Base-by-base conservation (phyloP, 2,888 invertebrate species). In the Drosophila anceps region DNA sequence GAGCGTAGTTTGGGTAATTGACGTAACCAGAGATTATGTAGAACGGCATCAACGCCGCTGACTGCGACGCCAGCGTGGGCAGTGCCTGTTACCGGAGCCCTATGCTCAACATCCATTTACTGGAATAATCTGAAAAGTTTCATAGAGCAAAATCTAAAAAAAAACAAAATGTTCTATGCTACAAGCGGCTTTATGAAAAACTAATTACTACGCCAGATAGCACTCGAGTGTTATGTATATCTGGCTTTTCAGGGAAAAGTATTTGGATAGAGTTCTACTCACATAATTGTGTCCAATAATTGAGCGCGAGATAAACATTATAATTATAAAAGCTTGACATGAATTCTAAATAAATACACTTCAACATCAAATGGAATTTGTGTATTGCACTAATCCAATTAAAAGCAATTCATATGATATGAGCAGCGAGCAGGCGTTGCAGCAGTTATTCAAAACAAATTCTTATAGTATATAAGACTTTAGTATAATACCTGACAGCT, bases 1-100 rank as follows among this genome's bases (percentile, higher is more conserved):
- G 64, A 67, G 73, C 70, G 76, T 73, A 85, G 88, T 76, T 77
- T 88, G 90, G 83, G 87, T 87, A 87, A 87, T 88, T 87, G 90
- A 82, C 86, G 88, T 79, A 81, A 75, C 78, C 71, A 67, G 68
- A 81, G 87, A 90, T 87, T 87, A 90, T 76, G 82, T 76, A 76
- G 73, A 60, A 27, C 35, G 51, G 15, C 58, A n/a, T 53, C 53
- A 15, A 10, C 66, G 60, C 43, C 66, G 54, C 27, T 9, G 18
- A 18, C 37, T 5, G 41, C 46, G 29, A 60, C 48, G 39, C 18
- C 44, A 33, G 37, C 48, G 44, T 39, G 37, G 33, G 15, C 73
- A 29, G 27, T 29, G n/a, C 18, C 5, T n/a, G 35, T 35, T 35
- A 13, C 12, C 35, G 35, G 29, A n/a, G 48, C 29, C 46, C 15